Evolutionary conservation across 2,888 invertebrate genomes (phyloP).

Genomic region (Nephrotoma flavescens): DNA sequence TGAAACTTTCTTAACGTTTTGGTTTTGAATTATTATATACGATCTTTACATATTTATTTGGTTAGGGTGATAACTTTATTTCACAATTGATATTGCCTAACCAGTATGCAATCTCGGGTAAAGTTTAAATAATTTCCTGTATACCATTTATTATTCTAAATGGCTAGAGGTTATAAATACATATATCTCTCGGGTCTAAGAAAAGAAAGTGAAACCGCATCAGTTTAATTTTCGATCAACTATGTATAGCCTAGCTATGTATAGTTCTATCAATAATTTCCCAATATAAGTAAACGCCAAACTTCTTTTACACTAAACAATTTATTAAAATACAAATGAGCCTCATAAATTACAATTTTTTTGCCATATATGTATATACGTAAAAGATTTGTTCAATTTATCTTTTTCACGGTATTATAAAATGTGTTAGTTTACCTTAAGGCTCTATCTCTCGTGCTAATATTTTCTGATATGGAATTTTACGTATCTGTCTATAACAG

Average conservation of each 20-base stretch:
- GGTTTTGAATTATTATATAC: too few species aligned
- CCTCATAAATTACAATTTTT: not conserved
- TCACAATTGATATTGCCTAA: too few species aligned
- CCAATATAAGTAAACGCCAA: not conserved
- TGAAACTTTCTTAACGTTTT: too few species aligned
- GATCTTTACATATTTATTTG: too few species aligned
- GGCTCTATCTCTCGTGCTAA: not conserved
- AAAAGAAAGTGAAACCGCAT: not conserved
- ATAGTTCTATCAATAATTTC: not conserved
- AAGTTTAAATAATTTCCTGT: too few species aligned
- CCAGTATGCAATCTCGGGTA: too few species aligned
- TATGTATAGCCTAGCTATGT: too few species aligned
- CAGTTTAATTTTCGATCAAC: not conserved
- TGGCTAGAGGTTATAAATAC: too few species aligned
- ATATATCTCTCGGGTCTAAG: too few species aligned
- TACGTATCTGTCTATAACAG: not conserved
- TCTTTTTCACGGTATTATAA: not conserved
- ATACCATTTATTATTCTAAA: too few species aligned
- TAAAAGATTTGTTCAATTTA: not conserved
- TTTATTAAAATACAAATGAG: not conserved
- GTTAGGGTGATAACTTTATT: too few species aligned
- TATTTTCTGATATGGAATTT: not conserved
- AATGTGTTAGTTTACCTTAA: not conserved
- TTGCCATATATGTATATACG: not conserved
- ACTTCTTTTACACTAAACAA: not conserved